Base-by-base conservation (phyloP, 2,113 vertebrate species). In the Psephotus haematonotus region DNA sequence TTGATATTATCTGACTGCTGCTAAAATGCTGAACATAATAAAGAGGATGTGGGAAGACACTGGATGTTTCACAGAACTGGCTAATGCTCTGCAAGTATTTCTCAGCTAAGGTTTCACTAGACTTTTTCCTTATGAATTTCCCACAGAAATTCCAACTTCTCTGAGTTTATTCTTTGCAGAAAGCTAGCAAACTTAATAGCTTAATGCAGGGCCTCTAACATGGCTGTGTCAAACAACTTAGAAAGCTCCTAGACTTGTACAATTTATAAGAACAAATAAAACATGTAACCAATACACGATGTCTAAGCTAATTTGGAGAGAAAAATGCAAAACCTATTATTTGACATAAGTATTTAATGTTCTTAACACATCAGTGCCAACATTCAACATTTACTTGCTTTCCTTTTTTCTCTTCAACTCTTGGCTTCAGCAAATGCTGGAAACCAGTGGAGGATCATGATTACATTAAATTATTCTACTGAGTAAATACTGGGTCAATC, bases 381-480 rank as follows among this genome's bases (percentile, higher is more conserved):
- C 27, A 49, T 70, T 78, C 76, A 90, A 64, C 46, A 29, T 90
- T 78, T 67, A 27, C 29, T 71, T 28, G 25, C 7, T 50, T 59
- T 57, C 43, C 71, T 78, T 70, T 43, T 24, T 5, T 10, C 13
- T 43, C 55, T 70, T 89, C 52, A 53, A 62, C 15, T 53, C n/a
- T 87, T 94, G 70, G 69, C 69, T 84, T 83, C 69, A 84, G 62
- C 63, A 87, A 92, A 82, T 80, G 64, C 60, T 70, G 47, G 67
- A 80, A 96, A 43, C 18, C 85, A 92, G 76, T 46, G 81, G 72
- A 6, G 6, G 64, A 86, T 80, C 71, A 83, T 0, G 2, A 83
- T 78, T 78, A 46, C 35, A 75, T 68, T 35, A 83, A 88, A 93
- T 92, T 70, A 82, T 94, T 96, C 88, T 67, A 41, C 76, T 86